A percentile compares a stretch with the other conserved stretches of the same genome.
Conservation (phyloP, 1,140 invertebrate genomes). For the Drosophila repleta region DNA sequence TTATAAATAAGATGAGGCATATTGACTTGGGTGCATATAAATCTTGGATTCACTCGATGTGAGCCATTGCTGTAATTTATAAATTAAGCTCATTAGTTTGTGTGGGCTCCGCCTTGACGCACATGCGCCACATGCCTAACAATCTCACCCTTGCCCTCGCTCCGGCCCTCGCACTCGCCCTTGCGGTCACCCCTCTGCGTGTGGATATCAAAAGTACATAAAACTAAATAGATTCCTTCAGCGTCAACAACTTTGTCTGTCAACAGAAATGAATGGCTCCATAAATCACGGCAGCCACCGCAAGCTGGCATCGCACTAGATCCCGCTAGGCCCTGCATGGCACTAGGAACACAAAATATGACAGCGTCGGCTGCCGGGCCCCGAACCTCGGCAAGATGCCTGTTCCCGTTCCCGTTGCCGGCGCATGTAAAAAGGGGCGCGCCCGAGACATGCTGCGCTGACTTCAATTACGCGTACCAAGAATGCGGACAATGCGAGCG, state of each 20-base stretch:
- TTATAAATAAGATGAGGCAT: conserved; percentile 38
- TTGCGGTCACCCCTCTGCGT: conserved; percentile 3
- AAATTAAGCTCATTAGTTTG: conserved; percentile 68
- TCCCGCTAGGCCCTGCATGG: not conserved
- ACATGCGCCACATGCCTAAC: conserved; percentile 30
- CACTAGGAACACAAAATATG: conserved; percentile 59
- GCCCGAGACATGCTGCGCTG: conserved; percentile 67
- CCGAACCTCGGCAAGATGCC: conserved; percentile 3
- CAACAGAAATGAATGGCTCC: conserved; percentile 84
- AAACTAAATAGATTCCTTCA: conserved; percentile 80
- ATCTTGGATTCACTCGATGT: conserved; percentile 23
- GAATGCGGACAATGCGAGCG: conserved; percentile 74
- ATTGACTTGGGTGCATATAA: conserved; percentile 13
- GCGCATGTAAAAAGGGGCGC: conserved; percentile 66
- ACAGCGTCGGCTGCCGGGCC: conserved; percentile 40
- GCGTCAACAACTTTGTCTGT: conserved; percentile 83
- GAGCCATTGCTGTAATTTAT: conserved; percentile 47
- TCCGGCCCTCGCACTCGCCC: conserved; percentile 10
- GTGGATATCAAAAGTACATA: conserved; percentile 72
- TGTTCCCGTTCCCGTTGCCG: conserved; percentile 36
- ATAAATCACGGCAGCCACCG: conserved; percentile 77
- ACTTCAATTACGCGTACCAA: conserved; percentile 81
- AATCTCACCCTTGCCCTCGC: not conserved
- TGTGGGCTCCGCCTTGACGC: conserved; percentile 8
- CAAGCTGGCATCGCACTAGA: conserved; percentile 29